Percentiles rank a stretch among this genome's conserved stretches.
phyloP scores from a whole-genome alignment of 2,888 invertebrate species.

The Petrolisthes cinctipes region DNA sequence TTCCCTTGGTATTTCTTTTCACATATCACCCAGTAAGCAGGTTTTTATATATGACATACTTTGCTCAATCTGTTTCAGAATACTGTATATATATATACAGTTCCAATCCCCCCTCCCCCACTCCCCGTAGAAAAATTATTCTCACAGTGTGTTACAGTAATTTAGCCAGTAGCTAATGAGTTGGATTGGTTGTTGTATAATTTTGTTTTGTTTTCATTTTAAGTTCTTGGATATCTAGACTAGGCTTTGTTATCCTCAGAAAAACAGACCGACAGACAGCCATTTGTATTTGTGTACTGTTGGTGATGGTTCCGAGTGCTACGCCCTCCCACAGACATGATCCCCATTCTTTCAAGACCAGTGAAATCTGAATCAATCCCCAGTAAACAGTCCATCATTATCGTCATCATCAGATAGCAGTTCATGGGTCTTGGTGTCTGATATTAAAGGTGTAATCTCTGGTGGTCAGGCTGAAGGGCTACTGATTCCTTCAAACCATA shows the following conservation, averaged over 20 bases:
- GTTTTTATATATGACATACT: slow-evolving; percentile 14
- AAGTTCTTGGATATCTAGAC: slow-evolving; percentile 15
- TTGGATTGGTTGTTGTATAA: slow-evolving; percentile 25
- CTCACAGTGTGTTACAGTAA: background rate
- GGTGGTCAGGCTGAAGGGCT: background rate
- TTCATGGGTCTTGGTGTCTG: background rate
- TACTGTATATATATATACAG: background rate
- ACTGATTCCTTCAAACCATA: too few species aligned
- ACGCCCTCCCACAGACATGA: too few species aligned
- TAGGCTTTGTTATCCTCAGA: background rate
- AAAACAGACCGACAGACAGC: background rate
- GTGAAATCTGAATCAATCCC: too few species aligned
- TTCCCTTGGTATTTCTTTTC: background rate
- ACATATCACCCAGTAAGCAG: slow-evolving; percentile 11
- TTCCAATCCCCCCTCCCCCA: background rate
- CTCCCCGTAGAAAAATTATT: slow-evolving; percentile 6
- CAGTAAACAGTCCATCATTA: background rate
- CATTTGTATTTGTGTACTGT: slow-evolving; percentile 6
- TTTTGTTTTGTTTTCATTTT: background rate
- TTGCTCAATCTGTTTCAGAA: slow-evolving; percentile 34
- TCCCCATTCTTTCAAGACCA: background rate
- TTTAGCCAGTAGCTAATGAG: slow-evolving; percentile 2
- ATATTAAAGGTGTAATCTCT: too few species aligned
- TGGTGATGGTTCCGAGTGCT: background rate
- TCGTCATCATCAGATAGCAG: background rate